These are phyloP conservation scores for Enteromius afrohamiltoni DNA, from an alignment of 2,797 vertebrate species.

Conservation along the genomic window DNA sequence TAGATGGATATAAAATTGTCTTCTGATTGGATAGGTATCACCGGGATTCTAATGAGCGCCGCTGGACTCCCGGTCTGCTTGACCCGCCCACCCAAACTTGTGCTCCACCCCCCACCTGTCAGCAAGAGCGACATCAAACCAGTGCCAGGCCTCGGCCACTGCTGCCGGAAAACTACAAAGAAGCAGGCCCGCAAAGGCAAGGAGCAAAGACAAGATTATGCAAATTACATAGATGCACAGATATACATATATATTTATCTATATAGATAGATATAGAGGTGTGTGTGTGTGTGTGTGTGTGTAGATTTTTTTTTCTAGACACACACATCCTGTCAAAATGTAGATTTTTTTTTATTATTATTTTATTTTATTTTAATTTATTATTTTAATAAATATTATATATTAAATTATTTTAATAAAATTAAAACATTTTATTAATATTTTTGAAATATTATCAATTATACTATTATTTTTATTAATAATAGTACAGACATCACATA, in stretches of 20 bases:
- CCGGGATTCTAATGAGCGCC: conserved; percentile 95
- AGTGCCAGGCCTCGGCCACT: conserved; percentile 91
- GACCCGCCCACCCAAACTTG: conserved; percentile 91
- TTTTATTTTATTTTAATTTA: too few species aligned
- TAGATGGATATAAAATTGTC: conserved; percentile 20
- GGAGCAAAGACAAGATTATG: background rate
- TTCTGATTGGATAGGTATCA: conserved; percentile 83
- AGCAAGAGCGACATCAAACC: conserved; percentile 97
- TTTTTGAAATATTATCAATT: background rate
- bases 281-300: too few species aligned
- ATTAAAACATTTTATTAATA: background rate
- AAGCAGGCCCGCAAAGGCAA: conserved; percentile 94
- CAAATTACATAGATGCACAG: background rate
- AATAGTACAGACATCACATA: background rate
- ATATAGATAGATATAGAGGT: too few species aligned
- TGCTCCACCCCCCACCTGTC: conserved; percentile 93
- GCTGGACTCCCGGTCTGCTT: conserved; percentile 94
- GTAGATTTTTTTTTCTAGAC: too few species aligned
- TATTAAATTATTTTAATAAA: too few species aligned
- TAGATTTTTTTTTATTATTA: too few species aligned
- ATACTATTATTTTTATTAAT: background rate
- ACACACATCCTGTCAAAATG: too few species aligned
- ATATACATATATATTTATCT: too few species aligned
- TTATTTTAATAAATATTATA: too few species aligned
- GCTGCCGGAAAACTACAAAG: conserved; percentile 94